Evolutionary conservation across 1,140 invertebrate species (phyloP), one percentile per base, ranked within the genome.

Genomic region (Diploscapter pachys): DNA sequence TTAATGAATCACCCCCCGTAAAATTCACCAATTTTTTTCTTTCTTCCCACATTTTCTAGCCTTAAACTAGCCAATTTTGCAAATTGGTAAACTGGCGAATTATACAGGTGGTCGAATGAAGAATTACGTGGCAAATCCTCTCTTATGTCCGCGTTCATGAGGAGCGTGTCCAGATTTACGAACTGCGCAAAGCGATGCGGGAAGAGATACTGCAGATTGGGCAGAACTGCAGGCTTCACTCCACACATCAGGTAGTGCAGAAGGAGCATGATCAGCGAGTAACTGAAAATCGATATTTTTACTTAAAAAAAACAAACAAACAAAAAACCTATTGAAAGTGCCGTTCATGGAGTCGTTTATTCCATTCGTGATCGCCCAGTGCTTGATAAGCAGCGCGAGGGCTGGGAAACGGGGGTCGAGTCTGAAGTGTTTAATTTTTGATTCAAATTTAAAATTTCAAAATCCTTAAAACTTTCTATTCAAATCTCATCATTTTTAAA

Each of bases 291-390:
- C 51, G 67, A 63, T 3, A 0, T 9, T 48, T 54, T 57, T 8
- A 81, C 4, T 59, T 4, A 54, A 69, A 50, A 51, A 75, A 49
- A 13, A n/a, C n/a, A n/a, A n/a, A n/a, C n/a, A n/a, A n/a, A n/a
- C n/a, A 5, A 75, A 66, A 5, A 63, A 82, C 83, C 81, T 83
- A 72, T 84, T 84, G 50, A 98, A 91, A 65, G 94, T 97, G 89
- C 92, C 93, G 64, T 92, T 91, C 81, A 93, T 93, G 4, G 96
- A 94, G 89, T 97, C 93, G 85, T 96, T 96, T 77, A 99, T 97
- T 80, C 92, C 88, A 85, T 96, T 92, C 82, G 89, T 90, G 81
- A 92, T 91, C 11, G 96, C 95, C 95, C 95, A 99, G 66, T 93
- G 88, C 89, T 98, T 98, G 2, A 94, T 90, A 73, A 94, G 89